Base-by-base conservation (phyloP, 1,140 invertebrate genomes). In the Panagrolaimus sp. region DNA sequence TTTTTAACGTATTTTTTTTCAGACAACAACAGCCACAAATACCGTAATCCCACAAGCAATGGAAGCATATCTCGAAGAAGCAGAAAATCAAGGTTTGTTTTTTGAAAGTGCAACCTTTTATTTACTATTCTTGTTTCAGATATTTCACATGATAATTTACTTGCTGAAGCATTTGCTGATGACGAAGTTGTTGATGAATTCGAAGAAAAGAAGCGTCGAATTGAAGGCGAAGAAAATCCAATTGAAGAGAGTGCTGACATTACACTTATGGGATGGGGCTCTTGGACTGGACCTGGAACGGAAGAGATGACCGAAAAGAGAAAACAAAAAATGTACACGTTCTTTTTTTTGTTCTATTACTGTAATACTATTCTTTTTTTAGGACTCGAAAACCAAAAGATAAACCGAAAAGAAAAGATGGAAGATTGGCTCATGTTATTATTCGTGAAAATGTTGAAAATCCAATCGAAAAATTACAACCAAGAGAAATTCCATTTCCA, bases 131-230 rank as follows among this genome's bases (percentile, higher is more conserved):
- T 38, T 38, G 2, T 38, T 38, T 38, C 7, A 38, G 63, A 32
- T 28, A 15, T 75, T n/a, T 63, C 28, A n/a, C 45, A 88, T 75
- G 86, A 89, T 43, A 84, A 89, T 76, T 89, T 90, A 43, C 90
- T 96, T 63, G 88, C 89, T 70, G 91, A 97, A 86, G 94, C 94
- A 0, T 97, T 98, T 87, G 90, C 91, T 78, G 92, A 95, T 83
- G 93, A 96, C 85, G 91, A 96, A 85, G 90, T 96, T 24, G 87
- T 93, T 26, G 89, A 89, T 10, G 91, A 96, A 65, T 78, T 81
- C 67, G 70, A 87, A 68, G 88, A 89, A 78, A 90, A 92, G 79
- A 93, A 94, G 81, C 85, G 88, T 77, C 87, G 88, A 43, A 87
- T 89, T 73, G 85, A 87, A 14, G 86, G 88, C 70, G 85, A 81